Evolutionary conservation across 2,888 invertebrate genomes (phyloP), one percentile per base, ranked within the genome.

Genomic region (Ophraella communa): DNA sequence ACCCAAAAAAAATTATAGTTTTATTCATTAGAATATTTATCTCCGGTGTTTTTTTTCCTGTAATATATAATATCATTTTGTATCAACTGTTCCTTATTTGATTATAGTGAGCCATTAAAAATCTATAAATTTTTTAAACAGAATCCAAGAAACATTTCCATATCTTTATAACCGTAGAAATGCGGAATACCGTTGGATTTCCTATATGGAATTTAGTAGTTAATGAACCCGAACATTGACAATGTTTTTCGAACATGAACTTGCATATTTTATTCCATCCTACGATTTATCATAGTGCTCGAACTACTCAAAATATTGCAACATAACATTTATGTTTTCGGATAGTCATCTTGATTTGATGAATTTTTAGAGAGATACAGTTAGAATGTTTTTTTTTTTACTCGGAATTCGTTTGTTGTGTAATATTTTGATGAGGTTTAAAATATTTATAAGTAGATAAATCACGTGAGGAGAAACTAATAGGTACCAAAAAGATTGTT

Each of bases 331-430:
- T 14, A 39, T n/a, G n/a, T 58, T 54, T 64, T 62, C 49, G 39
- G 62, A 65, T 53, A 65, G 65, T 62, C 65, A 65, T 65, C 62
- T 65, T 54, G 62, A 65, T 58, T 54, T 62, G 61, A 58, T 61
- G 52, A 65, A 53, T 10, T 58, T 58, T 57, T 56, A 24, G 39
- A 49, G 21, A 62, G 57, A 47, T 58, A 65, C 65, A 47, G 65
- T 61, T 65, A 62, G 54, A 44, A 58, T 60, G 42, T 65, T 61
- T 61, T n/a, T n/a, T n/a, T n/a, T n/a, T n/a, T 64, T 62, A 23
- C 49, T 39, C 21, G 51, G 27, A 47, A 51, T 64, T 27, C 54
- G 33, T 7, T n/a, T 21, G 49, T 64, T 64, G 54, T 53, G 10
- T 47, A 64, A 60, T 47, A 44, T 59, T 56, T 54, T n/a, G 27